phyloP scores from a whole-genome alignment of 2,113 vertebrate genomes.

The Pyxicephalus adspersus region DNA sequence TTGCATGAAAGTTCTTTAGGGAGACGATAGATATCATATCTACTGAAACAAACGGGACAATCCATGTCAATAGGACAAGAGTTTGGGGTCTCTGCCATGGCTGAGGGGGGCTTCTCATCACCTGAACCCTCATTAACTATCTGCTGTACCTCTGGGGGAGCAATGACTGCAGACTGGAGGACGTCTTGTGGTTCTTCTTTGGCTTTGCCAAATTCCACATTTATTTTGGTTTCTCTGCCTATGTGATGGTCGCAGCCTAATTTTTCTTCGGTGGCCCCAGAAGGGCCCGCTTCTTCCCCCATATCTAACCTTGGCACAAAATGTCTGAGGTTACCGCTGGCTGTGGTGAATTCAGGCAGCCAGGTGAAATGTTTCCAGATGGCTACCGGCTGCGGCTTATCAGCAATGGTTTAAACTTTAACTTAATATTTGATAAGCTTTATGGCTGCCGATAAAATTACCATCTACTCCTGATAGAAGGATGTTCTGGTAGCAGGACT shows the following conservation, averaged over 20 bases:
- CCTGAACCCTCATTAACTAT: rapidly evolving
- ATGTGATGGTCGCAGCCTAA: neutral
- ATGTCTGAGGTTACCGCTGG: neutral
- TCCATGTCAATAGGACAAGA: slow-evolving; percentile 60
- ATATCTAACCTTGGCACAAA: slow-evolving; percentile 27
- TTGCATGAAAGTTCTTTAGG: slow-evolving; percentile 76
- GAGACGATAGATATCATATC: slow-evolving; percentile 62
- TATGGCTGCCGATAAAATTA: neutral
- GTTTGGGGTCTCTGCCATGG: rapidly evolving
- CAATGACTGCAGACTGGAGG: rapidly evolving
- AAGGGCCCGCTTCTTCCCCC: slow-evolving; percentile 47
- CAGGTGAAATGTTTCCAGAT: neutral
- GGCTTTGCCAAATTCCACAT: neutral
- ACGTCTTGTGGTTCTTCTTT: neutral
- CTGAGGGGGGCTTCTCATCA: rapidly evolving
- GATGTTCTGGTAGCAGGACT: neutral
- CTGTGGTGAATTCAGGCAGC: slow-evolving; percentile 21
- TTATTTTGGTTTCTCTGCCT: neutral
- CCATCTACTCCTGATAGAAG: neutral
- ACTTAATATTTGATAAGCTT: slow-evolving; percentile 15
- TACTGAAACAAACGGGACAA: slow-evolving; percentile 75
- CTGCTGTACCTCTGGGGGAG: neutral
- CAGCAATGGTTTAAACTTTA: slow-evolving; percentile 24
- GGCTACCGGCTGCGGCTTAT: neutral
- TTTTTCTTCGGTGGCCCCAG: neutral